These are phyloP conservation scores for Epizoanthus rinbou DNA, from an alignment of 92 coral and sea anemone genomes.

Conservation along the genomic window DNA sequence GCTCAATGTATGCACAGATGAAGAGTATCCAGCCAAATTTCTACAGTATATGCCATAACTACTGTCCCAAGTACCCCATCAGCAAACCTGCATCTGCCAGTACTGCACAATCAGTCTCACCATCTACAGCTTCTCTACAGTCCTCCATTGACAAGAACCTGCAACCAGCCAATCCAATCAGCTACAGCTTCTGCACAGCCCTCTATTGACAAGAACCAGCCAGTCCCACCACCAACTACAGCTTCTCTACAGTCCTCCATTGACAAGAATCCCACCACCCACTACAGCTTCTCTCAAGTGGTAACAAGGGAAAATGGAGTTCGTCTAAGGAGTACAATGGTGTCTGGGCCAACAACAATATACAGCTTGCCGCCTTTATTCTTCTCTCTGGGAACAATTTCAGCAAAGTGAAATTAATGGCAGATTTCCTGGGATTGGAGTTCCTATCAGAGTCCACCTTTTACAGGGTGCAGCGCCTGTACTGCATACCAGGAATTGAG, in stretches of 20 bases:
- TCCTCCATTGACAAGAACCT: neutral
- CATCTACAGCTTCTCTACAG: too few species aligned
- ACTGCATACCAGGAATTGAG: conserved; percentile 44
- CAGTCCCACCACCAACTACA: too few species aligned
- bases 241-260: too few species aligned
- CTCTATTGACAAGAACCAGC: too few species aligned
- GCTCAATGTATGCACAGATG: too few species aligned
- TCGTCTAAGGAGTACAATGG: conserved; percentile 40
- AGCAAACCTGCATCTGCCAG: conserved; percentile 1
- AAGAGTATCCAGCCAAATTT: too few species aligned
- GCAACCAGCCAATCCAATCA: too few species aligned
- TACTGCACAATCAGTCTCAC: neutral
- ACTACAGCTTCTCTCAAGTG: neutral
- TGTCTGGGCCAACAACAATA: conserved; percentile 25
- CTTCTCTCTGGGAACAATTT: conserved; percentile 50
- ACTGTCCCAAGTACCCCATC: too few species aligned
- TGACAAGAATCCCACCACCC: neutral
- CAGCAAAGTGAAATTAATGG: conserved; percentile 31
- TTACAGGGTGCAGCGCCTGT: conserved; percentile 48
- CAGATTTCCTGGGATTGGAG: conserved; percentile 42
- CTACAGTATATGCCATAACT: too few species aligned
- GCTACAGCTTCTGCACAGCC: too few species aligned
- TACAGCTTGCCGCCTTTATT: conserved; percentile 38
- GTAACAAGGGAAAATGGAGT: conserved; percentile 41
- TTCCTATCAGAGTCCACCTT: conserved; percentile 50